Conservation (phyloP, 2,113 vertebrate genomes). For the Noctilio leporinus region DNA sequence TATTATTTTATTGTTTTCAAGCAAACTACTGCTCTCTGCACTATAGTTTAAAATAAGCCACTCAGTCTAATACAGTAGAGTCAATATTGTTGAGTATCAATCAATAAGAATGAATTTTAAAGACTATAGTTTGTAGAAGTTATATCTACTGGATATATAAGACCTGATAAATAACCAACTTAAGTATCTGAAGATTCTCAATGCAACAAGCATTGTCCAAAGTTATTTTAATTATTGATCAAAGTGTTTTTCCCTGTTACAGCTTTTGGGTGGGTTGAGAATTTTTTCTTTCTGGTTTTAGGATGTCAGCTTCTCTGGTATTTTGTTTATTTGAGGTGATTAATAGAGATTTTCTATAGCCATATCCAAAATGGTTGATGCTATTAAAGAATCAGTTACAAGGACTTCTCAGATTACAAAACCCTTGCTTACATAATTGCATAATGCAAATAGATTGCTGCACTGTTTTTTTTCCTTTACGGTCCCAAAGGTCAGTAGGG, state of each 20-base stretch:
- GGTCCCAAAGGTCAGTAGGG: background rate
- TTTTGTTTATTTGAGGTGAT: slow-evolving; percentile 9
- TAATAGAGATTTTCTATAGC: background rate
- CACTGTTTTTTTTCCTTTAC: background rate
- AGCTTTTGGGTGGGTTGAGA: background rate
- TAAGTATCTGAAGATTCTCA: background rate
- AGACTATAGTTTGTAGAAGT: background rate
- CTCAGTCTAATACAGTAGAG: slow-evolving; percentile 64
- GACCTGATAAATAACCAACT: background rate
- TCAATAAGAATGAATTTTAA: slow-evolving; percentile 48
- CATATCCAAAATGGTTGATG: background rate
- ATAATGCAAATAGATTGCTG: background rate
- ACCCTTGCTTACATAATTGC: background rate
- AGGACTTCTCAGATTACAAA: background rate
- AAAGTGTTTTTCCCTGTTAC: background rate
- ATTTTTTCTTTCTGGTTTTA: background rate
- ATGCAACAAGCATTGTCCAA: background rate
- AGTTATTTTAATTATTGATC: background rate
- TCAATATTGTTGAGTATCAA: slow-evolving; percentile 59
- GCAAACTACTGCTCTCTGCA: slow-evolving; percentile 54
- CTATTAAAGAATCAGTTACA: background rate
- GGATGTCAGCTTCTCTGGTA: background rate
- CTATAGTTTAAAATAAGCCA: slow-evolving; percentile 64
- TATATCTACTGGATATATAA: background rate
- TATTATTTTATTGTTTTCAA: slow-evolving; percentile 72